Evolutionary conservation across 2,113 vertebrate species (phyloP), one percentile per base, ranked within the genome.

Genomic region (Gallinago undulata): DNA sequence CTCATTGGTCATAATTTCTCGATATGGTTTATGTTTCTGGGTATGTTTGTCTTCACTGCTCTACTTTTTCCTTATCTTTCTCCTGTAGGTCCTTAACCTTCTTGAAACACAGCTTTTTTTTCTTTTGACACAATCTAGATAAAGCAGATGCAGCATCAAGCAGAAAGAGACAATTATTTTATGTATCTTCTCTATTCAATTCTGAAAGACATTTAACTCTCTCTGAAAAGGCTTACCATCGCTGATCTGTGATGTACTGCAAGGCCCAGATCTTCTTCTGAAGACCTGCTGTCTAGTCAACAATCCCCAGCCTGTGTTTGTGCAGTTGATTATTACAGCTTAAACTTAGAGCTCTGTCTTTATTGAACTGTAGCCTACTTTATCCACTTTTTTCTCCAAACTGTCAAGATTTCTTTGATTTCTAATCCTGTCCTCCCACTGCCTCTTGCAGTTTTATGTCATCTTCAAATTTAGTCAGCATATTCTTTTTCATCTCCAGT

Each of bases 381-480:
- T 91, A 89, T 74, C 22, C 19, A 45, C 56, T 57, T 92, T 48
- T 69, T 84, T 56, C 45, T 93, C 22, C 60, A 57, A 89, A 81
- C 68, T 78, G 28, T 74, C 77, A 89, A 89, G 80, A 91, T 67
- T 31, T 28, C 72, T 90, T 69, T 89, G 64, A 93, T 87, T 89
- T 94, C 60, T 94, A 91, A 93, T 75, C 77, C 69, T 72, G 77
- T 84, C 64, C 78, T 95, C 64, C 69, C 77, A 91, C 77, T 59
- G 69, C 18, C 60, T 89, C 60, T 91, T 84, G n/a, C 28, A 91
- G 62, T 51, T 83, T 68, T 67, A 55, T 50, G 25, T 75, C 9
- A 72, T 63, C 64, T 89, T 87, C 84, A 93, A 51, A 82, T 89
- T 87, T 45, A 88, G 23, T 57, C 62, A 78, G 56, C 3, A 0